These are phyloP conservation scores for Nephotettix cincticeps DNA, from an alignment of 1,140 invertebrate species.

Conservation along the genomic window DNA sequence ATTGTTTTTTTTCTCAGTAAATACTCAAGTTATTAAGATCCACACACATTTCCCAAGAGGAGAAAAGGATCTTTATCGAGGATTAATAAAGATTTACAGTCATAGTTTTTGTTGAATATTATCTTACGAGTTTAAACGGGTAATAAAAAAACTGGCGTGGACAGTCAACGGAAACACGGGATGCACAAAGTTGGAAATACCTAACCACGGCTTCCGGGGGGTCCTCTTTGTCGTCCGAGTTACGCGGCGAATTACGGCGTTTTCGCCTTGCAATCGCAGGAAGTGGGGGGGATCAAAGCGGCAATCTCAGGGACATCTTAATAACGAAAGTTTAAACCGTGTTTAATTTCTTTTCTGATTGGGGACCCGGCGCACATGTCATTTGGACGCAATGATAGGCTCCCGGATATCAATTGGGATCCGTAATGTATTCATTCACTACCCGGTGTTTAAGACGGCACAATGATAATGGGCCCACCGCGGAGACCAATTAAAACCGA, in stretches of 20 bases:
- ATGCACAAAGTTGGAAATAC: background rate
- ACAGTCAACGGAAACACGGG: background rate
- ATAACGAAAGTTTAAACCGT: slow-evolving; percentile 4
- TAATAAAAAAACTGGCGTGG: background rate
- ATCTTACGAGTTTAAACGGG: no score
- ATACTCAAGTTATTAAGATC: no score
- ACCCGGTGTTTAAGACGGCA: background rate
- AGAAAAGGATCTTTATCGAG: no score
- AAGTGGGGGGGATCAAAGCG: background rate
- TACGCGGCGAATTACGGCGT: background rate
- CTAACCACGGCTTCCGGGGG: background rate
- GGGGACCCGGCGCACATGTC: background rate
- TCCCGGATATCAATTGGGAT: slow-evolving; percentile 3
- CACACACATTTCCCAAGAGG: no score
- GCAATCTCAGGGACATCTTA: slow-evolving; percentile 6
- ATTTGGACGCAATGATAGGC: slow-evolving; percentile 1
- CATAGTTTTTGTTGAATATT: no score
- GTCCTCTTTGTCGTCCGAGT: background rate
- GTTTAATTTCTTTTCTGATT: slow-evolving; percentile 13
- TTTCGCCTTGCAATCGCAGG: slow-evolving; percentile 2
- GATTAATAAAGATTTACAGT: no score
- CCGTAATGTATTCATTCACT: slow-evolving; percentile 9
- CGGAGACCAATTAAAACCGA: background rate
- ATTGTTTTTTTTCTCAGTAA: no score
- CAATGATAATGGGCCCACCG: slow-evolving; percentile 8